phyloP scores from a whole-genome alignment of 1,140 invertebrate species.

The Philaenus spumarius region DNA sequence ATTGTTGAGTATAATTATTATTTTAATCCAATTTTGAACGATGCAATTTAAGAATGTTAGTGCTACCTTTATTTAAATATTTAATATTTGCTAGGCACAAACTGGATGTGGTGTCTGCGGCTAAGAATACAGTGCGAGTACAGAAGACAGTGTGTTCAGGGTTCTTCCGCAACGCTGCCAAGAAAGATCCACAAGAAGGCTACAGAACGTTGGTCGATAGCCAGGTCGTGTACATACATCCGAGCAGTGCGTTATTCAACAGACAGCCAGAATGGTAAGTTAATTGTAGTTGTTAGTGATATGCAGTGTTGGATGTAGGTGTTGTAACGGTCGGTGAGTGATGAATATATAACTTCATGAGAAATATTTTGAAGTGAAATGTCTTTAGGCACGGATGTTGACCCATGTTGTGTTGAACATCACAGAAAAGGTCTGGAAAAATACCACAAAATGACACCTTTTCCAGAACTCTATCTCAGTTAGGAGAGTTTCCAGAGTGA shows the following conservation, averaged over 20 bases:
- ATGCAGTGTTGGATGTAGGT: too few species aligned
- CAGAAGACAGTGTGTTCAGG: conserved; percentile 99
- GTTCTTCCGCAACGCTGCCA: conserved; percentile 98
- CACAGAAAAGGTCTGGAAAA: too few species aligned
- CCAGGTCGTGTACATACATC: conserved; percentile 99
- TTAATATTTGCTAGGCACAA: conserved; percentile 67
- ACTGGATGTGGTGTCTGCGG: conserved; percentile 93
- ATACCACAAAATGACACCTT: too few species aligned
- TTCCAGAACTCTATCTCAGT: too few species aligned
- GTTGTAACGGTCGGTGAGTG: too few species aligned
- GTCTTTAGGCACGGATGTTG: too few species aligned
- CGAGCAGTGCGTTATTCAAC: conserved; percentile 95
- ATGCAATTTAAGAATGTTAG: background rate
- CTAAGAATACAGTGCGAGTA: conserved; percentile 89
- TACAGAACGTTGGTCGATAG: conserved; percentile 96
- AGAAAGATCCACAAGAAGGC: conserved; percentile 99
- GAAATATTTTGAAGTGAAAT: too few species aligned
- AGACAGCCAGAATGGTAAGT: conserved; percentile 94
- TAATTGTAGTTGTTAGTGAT: too few species aligned
- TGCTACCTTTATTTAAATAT: background rate
- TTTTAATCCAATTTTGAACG: background rate
- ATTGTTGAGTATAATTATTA: conserved; percentile 1
- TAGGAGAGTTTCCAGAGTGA: too few species aligned
- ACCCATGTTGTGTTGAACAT: too few species aligned
- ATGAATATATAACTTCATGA: too few species aligned